Evolutionary conservation across 2,888 invertebrate genomes (phyloP).

Genomic region (Germaria angustata): DNA sequence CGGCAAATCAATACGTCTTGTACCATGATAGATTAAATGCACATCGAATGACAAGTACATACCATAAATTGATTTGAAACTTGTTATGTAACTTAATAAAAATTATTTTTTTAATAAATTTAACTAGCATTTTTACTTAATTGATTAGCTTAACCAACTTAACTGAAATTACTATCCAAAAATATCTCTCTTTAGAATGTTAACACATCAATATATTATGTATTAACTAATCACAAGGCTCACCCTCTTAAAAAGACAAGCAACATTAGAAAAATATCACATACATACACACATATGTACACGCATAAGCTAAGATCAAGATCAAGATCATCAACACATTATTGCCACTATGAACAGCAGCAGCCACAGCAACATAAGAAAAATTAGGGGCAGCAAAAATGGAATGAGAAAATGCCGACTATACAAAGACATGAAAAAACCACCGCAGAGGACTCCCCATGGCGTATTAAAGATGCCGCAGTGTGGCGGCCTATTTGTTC

Average conservation of each 20-base stretch:
- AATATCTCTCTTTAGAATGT: background rate
- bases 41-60: too few species aligned
- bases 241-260: conserved; percentile 4
- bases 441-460: conserved; percentile 77
- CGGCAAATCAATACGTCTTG: too few species aligned
- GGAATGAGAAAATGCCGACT: conserved; percentile 65
- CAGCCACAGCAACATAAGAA: conserved; percentile 12
- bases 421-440: conserved; percentile 76
- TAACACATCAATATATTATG: conserved; percentile 77
- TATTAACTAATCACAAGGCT: conserved; percentile 72
- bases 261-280: conserved; percentile 11
- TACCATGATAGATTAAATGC: too few species aligned
- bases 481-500: conserved; percentile 77
- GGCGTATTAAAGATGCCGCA: conserved; percentile 79
- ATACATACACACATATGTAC: conserved; percentile 39
- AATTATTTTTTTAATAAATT: too few species aligned
- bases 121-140: too few species aligned
- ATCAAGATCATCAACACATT: conserved; percentile 39
- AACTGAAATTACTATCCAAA: background rate
- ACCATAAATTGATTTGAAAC: too few species aligned
- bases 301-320: conserved; percentile 29
- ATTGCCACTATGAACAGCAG: conserved; percentile 19
- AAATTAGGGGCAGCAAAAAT: conserved; percentile 45
- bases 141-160: too few species aligned
- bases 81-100: too few species aligned